Base-by-base conservation (phyloP, 2,113 vertebrate genomes). In the Paedocypris sp. region DNA sequence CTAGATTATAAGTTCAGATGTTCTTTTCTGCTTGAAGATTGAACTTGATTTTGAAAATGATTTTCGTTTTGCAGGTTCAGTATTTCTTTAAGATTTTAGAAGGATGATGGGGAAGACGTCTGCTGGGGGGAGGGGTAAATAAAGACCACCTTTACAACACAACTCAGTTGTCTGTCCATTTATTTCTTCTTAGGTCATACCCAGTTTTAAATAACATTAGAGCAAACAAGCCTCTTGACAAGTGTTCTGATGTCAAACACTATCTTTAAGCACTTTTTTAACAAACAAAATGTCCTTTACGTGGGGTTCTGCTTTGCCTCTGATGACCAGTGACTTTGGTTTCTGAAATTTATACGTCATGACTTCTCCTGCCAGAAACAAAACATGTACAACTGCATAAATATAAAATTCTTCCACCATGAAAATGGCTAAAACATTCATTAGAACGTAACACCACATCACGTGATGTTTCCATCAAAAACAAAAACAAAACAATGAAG, bases 361-460 rank as follows among this genome's bases (percentile, higher is more conserved):
- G 91, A 86, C 88, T 91, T 85, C 85, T 86, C 85, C 86, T 86
- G 86, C 83, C 88, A 84, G 90, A 90, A 94, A n/a, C n/a, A n/a
- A 89, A 94, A 95, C 94, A 91, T 91, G 87, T 97, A 97, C 92
- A 97, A 96, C 93, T 97, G 92, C 93, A 97, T 98, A 98, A 98
- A 98, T 98, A 97, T 94, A 97, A 95, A 97, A 97, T 91, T 96
- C 87, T 90, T 94, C 87, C 88, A 97, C 89, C 90, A 92, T 94
- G 92, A 93, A 97, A 93, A 94, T 97, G 91, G 91, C 86, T 88
- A 95, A 96, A 96, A 97, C 92, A 97, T 97, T 96, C 87, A 82
- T 83, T 77, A 92, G 89, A 90, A 92, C 92, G 90, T 93, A 88
- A 87, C 92, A 93, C 87, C 92, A 90, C 90, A 72, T 80, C 78